These are phyloP conservation scores for Mus spretus DNA, from an alignment of 2,797 vertebrate species.

Conservation along the genomic window DNA sequence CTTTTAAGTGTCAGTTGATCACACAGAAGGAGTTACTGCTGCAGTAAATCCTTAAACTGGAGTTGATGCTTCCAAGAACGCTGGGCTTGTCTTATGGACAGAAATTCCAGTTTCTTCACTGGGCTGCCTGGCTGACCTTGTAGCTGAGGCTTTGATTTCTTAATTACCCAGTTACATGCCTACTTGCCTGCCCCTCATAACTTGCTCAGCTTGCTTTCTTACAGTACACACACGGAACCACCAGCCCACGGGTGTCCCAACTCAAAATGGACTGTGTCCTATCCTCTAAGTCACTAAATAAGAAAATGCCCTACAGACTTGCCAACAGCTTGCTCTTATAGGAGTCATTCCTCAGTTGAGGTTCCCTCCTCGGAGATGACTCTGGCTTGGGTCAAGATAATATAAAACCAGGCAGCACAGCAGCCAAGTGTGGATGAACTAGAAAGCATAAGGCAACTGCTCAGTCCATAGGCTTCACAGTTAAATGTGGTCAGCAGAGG, in stretches of 20 bases:
- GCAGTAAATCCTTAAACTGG: not conserved
- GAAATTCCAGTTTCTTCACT: not conserved
- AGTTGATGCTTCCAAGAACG: not conserved
- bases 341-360: no score
- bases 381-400: not conserved
- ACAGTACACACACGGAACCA: not conserved
- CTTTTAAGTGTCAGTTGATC: not conserved
- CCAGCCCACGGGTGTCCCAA: not conserved
- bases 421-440: not conserved
- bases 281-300: not conserved
- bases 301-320: not conserved
- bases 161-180: not conserved
- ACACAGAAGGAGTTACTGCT: not conserved
- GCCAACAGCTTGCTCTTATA: not conserved
- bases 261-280: not conserved
- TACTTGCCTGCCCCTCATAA: not conserved
- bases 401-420: not conserved
- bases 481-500: not conserved
- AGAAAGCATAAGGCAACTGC: not conserved
- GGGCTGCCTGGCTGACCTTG: not conserved
- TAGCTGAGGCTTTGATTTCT: not conserved
- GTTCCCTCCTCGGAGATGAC: not conserved
- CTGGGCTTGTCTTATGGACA: not conserved
- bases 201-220: not conserved
- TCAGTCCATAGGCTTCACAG: not conserved